Conservation (phyloP, 2,888 invertebrate genomes). For the Tachina lurida region DNA sequence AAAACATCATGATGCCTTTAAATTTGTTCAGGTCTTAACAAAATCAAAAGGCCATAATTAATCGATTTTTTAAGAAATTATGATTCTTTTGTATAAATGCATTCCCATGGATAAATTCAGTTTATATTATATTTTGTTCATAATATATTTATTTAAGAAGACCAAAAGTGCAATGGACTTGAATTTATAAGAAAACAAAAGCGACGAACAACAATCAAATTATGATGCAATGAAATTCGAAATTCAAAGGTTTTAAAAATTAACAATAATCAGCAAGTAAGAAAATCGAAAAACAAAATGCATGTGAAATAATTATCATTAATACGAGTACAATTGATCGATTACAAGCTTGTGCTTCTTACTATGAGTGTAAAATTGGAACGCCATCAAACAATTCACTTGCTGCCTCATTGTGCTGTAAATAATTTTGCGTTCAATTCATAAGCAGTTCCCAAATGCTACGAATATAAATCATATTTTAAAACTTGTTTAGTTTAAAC, state of each 20-base stretch:
- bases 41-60: constrained; percentile 62
- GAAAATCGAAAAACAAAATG: constrained; percentile 14
- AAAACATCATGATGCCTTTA: constrained; percentile 35
- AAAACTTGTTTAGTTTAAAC: constrained; percentile 30
- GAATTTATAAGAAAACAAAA: constrained; percentile 52
- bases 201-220: constrained; percentile 52
- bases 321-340: constrained; percentile 68
- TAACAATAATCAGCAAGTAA: constrained; percentile 42
- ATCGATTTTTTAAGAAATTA: constrained; percentile 65
- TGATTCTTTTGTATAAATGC: constrained; percentile 62
- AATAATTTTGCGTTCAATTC: neutral
- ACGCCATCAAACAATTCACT: constrained; percentile 47
- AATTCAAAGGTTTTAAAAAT: constrained; percentile 51
- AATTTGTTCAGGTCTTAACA: constrained; percentile 58
- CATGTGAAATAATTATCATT: constrained; percentile 45
- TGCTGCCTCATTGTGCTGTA: constrained; percentile 46
- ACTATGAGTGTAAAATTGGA: constrained; percentile 7
- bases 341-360: constrained; percentile 59
- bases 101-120: constrained; percentile 55
- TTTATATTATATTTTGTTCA: neutral
- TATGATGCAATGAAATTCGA: constrained; percentile 62
- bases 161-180: constrained; percentile 58
- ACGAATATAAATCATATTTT: constrained; percentile 34
- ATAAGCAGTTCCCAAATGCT: neutral
- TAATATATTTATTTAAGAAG: neutral